Percentiles rank a stretch among this genome's conserved stretches.
These are phyloP conservation scores for Corydoras sp. DNA, from an alignment of 2,113 vertebrate species.

Conservation along the genomic window DNA sequence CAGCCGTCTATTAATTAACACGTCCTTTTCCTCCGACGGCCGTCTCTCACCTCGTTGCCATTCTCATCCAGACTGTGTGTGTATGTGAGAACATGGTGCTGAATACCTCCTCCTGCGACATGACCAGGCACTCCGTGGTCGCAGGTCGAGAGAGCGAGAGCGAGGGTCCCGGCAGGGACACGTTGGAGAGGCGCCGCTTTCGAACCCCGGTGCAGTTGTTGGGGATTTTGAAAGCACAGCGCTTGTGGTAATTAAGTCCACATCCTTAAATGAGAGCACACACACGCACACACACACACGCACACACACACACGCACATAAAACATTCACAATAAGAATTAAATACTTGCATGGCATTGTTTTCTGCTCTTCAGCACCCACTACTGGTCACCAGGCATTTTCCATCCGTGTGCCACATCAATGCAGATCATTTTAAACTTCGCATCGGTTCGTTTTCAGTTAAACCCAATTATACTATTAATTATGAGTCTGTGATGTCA, in stretches of 20 bases:
- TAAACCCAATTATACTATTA: not conserved
- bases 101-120: conserved; percentile 79
- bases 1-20: too few relatives aligned
- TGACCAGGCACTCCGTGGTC: conserved; percentile 70
- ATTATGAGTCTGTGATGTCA: too few relatives aligned
- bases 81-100: not conserved
- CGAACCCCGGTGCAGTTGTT: conserved; percentile 94
- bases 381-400: conserved; percentile 13
- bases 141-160: conserved; percentile 80
- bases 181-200: conserved; percentile 88
- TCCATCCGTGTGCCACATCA: not conserved
- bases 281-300: conserved; percentile 15
- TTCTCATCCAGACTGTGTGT: not conserved
- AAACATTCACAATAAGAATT: not conserved
- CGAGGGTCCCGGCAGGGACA: conserved; percentile 83
- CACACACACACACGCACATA: conserved; percentile 10
- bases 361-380: conserved; percentile 17
- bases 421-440: too few relatives aligned
- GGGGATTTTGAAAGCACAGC: conserved; percentile 97
- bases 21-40: too few relatives aligned
- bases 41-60: too few relatives aligned
- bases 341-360: not conserved
- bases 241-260: conserved; percentile 96
- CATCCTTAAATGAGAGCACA: conserved; percentile 70
- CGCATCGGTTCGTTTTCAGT: too few relatives aligned